Conservation (phyloP, 2,888 invertebrate genomes). For the Aphodius granarius region DNA sequence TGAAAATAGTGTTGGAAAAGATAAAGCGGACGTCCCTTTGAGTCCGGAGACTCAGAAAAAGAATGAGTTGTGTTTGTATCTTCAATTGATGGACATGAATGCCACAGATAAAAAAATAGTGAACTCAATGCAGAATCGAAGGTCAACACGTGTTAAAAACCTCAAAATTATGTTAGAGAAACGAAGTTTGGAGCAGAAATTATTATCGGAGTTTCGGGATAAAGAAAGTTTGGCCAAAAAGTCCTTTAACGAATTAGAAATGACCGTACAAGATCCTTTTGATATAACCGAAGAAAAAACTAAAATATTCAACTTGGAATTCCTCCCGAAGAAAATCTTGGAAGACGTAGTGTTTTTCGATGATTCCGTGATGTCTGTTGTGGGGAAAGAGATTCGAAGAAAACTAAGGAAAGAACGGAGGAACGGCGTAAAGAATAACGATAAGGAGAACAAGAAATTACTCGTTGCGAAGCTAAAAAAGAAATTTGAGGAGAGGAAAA, state of each 20-base stretch:
- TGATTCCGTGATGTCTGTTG: constrained; percentile 8
- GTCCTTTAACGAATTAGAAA: constrained; percentile 7
- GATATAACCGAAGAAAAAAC: background rate
- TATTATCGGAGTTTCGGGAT: constrained; percentile 14
- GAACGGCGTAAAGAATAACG: constrained; percentile 4
- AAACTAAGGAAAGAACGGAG: background rate
- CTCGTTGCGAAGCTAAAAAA: background rate
- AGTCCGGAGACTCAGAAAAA: constrained; percentile 49
- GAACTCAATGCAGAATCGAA: constrained; percentile 43
- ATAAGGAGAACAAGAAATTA: background rate
- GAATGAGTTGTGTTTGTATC: constrained; percentile 48
- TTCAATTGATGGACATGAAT: constrained; percentile 49
- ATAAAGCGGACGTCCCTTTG: constrained; percentile 28
- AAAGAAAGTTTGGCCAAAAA: constrained; percentile 6
- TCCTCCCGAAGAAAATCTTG: background rate
- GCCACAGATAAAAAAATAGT: constrained; percentile 43
- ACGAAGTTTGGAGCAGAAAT: constrained; percentile 29
- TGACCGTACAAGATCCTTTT: background rate
- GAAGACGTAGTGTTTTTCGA: constrained; percentile 16
- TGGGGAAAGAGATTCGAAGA: background rate
- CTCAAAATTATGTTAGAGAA: constrained; percentile 40
- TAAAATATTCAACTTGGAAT: background rate
- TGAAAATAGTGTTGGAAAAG: background rate
- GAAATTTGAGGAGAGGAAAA: background rate
- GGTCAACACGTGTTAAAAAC: constrained; percentile 48